Evolutionary conservation across 2,888 invertebrate genomes (phyloP).

Genomic region (Ormia ochracea): DNA sequence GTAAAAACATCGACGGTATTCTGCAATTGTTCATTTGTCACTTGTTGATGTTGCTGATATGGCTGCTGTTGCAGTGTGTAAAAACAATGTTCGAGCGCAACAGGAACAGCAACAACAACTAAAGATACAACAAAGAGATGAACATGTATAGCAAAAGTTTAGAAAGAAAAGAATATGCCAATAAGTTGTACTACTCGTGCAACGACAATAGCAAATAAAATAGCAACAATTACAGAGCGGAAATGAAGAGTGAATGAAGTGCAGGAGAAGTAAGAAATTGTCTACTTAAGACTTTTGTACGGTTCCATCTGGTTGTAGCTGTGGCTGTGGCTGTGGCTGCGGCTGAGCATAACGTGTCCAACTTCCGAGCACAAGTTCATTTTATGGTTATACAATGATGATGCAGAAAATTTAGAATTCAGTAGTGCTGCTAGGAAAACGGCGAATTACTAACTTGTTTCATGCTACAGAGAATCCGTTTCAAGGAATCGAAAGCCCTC

Average conservation of each 20-base stretch:
- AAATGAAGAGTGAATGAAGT: conserved; percentile 27
- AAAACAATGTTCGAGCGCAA: conserved; percentile 10
- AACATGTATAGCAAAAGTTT: not conserved
- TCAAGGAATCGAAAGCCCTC: too few species aligned
- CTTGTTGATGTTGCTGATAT: conserved; percentile 51
- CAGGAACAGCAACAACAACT: not conserved
- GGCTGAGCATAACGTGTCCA: too few species aligned
- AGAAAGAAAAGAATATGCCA: conserved; percentile 48
- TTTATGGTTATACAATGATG: too few species aligned
- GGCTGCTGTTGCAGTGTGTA: conserved; percentile 18
- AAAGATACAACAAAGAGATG: not conserved
- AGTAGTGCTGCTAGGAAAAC: too few species aligned
- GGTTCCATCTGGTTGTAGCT: not conserved
- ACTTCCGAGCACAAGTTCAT: too few species aligned
- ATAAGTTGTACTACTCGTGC: conserved; percentile 28
- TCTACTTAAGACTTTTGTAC: not conserved
- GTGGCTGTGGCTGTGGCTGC: too few species aligned
- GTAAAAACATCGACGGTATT: conserved; percentile 42
- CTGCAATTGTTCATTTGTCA: conserved; percentile 56
- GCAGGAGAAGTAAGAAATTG: conserved; percentile 11
- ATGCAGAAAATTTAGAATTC: too few species aligned
- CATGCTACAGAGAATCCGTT: too few species aligned
- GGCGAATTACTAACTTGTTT: too few species aligned
- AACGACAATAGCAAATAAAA: conserved; percentile 15
- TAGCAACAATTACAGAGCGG: conserved; percentile 29